These are phyloP conservation scores for Anastrepha obliqua DNA, from an alignment of 1,140 invertebrate species.

Conservation along the genomic window DNA sequence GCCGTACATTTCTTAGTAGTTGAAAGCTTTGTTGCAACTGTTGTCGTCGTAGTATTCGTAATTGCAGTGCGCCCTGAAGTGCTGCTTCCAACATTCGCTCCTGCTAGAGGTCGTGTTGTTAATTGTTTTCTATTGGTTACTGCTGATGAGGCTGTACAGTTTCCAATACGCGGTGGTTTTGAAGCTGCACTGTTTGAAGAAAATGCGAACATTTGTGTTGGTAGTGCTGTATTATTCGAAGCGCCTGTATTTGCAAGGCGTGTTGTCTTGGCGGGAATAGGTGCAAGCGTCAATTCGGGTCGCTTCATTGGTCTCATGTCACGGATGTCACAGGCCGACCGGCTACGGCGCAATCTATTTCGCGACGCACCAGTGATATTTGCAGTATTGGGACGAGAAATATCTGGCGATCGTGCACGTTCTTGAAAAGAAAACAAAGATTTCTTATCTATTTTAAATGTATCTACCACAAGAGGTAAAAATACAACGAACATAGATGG, in stretches of 20 bases:
- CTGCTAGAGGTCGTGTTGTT: constrained; percentile 53
- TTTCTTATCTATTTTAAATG: not conserved
- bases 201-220: not conserved
- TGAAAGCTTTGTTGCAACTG: not conserved
- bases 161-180: not conserved
- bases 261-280: constrained; percentile 64
- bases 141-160: not conserved
- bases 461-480: too few species aligned
- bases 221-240: constrained; percentile 1
- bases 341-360: constrained; percentile 66
- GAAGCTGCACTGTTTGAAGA: constrained; percentile 15
- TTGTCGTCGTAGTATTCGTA: constrained; percentile 57
- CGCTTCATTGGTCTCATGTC: constrained; percentile 61
- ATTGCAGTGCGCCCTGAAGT: not conserved
- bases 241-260: constrained; percentile 56
- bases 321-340: constrained; percentile 67
- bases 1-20: constrained; percentile 52
- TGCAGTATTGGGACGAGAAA: constrained; percentile 18
- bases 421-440: constrained; percentile 48
- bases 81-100: constrained; percentile 40
- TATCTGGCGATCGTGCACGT: constrained; percentile 68
- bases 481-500: too few species aligned
- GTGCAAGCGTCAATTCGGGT: constrained; percentile 60
- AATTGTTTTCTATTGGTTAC: not conserved
- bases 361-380: constrained; percentile 54